Base-by-base conservation (phyloP, 2,797 vertebrate genomes). In the Amphiprion clarkii region DNA sequence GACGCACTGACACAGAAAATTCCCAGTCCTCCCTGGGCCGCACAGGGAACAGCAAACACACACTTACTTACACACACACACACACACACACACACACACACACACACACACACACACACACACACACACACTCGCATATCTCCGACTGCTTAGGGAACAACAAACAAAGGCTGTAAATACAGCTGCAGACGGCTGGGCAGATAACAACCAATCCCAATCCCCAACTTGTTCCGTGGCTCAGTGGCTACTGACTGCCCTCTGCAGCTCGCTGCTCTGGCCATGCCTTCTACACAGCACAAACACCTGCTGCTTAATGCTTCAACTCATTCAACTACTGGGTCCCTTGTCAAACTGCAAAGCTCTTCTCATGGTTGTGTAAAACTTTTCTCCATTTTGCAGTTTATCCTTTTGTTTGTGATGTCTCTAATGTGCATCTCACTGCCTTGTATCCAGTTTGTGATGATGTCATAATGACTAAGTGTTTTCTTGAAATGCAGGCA, bases 1-100 rank as follows among this genome's bases (percentile, higher is more conserved):
- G 94, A 96, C 92, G 92, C 96, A 97, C 94, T 96, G 96, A 97
- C 96, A 97, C 96, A 96, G 96, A 97, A 97, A 97, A 97, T 96
- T 96, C 96, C 95, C 96, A 95, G 95, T 94, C 87, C 82, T 94
- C 93, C 88, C 79, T 81, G 85, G 95, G 95, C 96, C 95, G 95
- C 95, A 95, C 91, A 95, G 94, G 95, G 90, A 95, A 97, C 95
- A 94, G 93, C 95, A 95, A 86, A 91, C 87, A 93, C 89, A 91
- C 87, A 89, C 82, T 68, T 64, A 76, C 59, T 62, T 57, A 49
- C 72, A 73, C n/a, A n/a, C 23, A 23, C 23, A 23, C 23, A 23
- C 1, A 23, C 23, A 23, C 23, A 23, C 23, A 23, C 23, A 23
- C 23, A 23, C 78, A 85, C 73, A 82, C 67, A 82, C 73, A 70